A percentile compares a stretch with the other conserved stretches of the same genome.
Conservation (phyloP, 2,888 invertebrate species). For the Pemphredon lugubris region DNA sequence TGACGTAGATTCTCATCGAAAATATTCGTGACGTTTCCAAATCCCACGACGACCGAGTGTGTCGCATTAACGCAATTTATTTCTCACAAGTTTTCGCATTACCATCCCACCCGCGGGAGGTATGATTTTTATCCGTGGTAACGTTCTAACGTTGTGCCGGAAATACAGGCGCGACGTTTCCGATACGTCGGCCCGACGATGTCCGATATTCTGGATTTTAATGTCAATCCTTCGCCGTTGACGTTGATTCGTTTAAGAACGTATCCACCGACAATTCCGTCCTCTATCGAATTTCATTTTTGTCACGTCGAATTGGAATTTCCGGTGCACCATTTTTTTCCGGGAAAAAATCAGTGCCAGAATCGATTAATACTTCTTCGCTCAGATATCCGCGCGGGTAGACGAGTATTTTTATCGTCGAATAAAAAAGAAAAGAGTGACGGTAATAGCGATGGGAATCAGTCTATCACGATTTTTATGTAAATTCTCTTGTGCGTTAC, state of each 20-base stretch:
- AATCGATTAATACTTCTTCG: too few relatives aligned
- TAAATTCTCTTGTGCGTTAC: too few relatives aligned
- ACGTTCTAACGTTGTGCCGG: neutral
- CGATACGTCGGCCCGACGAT: neutral
- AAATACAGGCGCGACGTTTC: neutral
- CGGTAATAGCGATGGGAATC: too few relatives aligned
- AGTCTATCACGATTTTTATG: too few relatives aligned
- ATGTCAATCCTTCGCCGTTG: neutral
- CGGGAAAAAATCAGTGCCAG: neutral
- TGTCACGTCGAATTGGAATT: conserved; percentile 9
- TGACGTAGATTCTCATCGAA: conserved; percentile 35
- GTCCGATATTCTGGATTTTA: neutral
- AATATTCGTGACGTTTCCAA: conserved; percentile 14
- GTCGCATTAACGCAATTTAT: conserved; percentile 33
- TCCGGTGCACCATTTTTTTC: neutral
- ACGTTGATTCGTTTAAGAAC: neutral
- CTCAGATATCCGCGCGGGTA: too few relatives aligned
- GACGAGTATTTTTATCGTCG: too few relatives aligned
- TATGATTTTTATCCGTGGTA: conserved; percentile 2
- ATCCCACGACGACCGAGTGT: conserved; percentile 16
- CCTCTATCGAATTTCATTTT: conserved; percentile 10
- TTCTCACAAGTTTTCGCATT: neutral
- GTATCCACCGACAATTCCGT: neutral
- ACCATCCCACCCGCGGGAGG: neutral
- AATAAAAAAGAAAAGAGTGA: too few relatives aligned